These are phyloP conservation scores for Cantharis rustica DNA, from an alignment of 2,888 invertebrate genomes.

Conservation along the genomic window DNA sequence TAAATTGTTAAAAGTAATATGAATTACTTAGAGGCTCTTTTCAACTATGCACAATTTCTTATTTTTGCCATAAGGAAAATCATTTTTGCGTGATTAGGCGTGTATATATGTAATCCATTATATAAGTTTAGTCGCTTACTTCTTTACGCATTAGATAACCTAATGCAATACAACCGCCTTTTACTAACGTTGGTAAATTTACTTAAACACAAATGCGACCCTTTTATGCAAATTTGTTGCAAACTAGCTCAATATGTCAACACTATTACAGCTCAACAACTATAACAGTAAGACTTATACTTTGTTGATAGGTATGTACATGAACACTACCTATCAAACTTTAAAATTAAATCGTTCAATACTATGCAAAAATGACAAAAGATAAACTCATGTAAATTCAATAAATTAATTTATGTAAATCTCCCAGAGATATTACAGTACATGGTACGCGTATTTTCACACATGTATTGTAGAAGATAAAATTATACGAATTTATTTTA, in stretches of 20 bases:
- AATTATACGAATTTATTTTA: background rate
- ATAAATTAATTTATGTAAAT: background rate
- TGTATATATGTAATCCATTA: background rate
- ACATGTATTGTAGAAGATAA: background rate
- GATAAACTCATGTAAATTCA: background rate
- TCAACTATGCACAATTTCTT: too few species aligned
- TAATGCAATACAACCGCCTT: background rate
- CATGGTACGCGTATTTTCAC: background rate
- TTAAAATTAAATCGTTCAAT: background rate
- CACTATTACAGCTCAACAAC: background rate
- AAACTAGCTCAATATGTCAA: conserved; percentile 16
- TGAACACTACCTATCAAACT: background rate
- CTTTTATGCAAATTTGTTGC: conserved; percentile 21
- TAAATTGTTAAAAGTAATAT: too few species aligned
- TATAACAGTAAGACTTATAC: background rate
- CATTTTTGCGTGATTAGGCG: too few species aligned
- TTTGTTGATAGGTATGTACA: background rate
- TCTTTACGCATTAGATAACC: background rate
- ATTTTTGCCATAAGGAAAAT: too few species aligned
- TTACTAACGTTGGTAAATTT: conserved; percentile 10
- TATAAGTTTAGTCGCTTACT: background rate
- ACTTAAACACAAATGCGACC: conserved; percentile 12
- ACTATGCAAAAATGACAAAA: background rate
- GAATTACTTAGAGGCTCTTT: too few species aligned
- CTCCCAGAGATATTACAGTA: background rate